Evolutionary conservation across 2,113 vertebrate species (phyloP), one percentile per base, ranked within the genome.

Genomic region (Blennius ocellaris): DNA sequence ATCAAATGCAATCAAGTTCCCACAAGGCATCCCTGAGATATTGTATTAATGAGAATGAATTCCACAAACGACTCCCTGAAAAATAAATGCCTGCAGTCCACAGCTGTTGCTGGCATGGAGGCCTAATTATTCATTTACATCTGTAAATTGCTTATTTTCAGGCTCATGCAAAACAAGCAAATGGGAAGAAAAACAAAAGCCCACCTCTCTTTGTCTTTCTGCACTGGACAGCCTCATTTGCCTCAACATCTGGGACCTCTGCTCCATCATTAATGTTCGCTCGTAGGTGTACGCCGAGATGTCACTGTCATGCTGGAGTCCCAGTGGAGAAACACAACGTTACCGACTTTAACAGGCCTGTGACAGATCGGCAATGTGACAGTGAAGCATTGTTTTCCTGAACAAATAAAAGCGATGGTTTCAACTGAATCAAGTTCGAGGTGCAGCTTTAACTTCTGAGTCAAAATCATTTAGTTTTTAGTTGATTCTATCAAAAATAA

Each of bases 221-320:
- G 97, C 95, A 89, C 95, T 97, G 47, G 98, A 99, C 72, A 99
- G 89, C 75, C 97, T 94, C 96, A 99, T 99, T 78, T 99, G 97
- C 65, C 95, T 94, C 82, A 99, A 87, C 98, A 99, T 99, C 89
- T 99, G 97, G 56, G 98, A 98, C 73, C 98, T 94, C 89, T 99
- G 98, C 80, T 99, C 98, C 98, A 99, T 99, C 98, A 99, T 99
- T 81, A 99, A 86, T 0, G 98, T 99, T 37, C 98, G 93, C 89
- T 99, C 98, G 0, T 99, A 99, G 2, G 97, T 99, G 78, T 99
- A 99, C 0, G 98, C 98, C 6, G 98, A 99, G 76, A 99, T 99
- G 90, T 99, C 98, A 7, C 97, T 99, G 78, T 98, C 95, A 39
- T 98, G 96, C 98, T 99, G 62, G 38, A 85, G 72, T 37, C 11